These are phyloP conservation scores for Plagiodera versicolora DNA, from an alignment of 2,888 invertebrate species.

Conservation along the genomic window DNA sequence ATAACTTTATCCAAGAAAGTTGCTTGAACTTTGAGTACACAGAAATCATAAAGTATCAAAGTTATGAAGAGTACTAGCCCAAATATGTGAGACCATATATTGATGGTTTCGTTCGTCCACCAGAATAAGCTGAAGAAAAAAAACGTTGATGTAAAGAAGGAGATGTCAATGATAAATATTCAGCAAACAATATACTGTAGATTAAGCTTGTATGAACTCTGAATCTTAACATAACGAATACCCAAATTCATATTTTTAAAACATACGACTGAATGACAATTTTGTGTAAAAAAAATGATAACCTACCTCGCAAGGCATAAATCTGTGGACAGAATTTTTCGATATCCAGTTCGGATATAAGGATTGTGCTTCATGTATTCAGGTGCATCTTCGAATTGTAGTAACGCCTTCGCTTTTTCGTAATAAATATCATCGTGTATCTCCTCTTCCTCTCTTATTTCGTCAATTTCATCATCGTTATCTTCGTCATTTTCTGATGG, in stretches of 20 bases:
- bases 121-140: conserved; percentile 77
- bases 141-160: neutral
- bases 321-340: conserved; percentile 78
- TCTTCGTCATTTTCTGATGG: conserved; percentile 16
- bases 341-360: conserved; percentile 82
- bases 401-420: conserved; percentile 45
- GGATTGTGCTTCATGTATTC: conserved; percentile 84
- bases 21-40: conserved; percentile 77
- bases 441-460: conserved; percentile 15
- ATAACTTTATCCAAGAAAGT: conserved; percentile 82
- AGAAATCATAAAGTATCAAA: conserved; percentile 81
- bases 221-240: too few species aligned
- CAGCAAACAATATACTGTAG: too few species aligned
- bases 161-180: too few species aligned
- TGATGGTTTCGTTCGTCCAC: conserved; percentile 97
- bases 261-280: too few species aligned
- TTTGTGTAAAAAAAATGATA: too few species aligned
- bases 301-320: conserved; percentile 89
- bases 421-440: conserved; percentile 36
- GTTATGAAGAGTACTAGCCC: conserved; percentile 82
- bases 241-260: too few species aligned
- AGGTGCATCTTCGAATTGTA: conserved; percentile 67
- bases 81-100: conserved; percentile 95
- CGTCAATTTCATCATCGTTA: neutral
- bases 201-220: neutral